A percentile compares a stretch with the other conserved stretches of the same genome.
Evolutionary conservation across 1,140 invertebrate genomes (phyloP).

Genomic region (Drosophila grimshawi): DNA sequence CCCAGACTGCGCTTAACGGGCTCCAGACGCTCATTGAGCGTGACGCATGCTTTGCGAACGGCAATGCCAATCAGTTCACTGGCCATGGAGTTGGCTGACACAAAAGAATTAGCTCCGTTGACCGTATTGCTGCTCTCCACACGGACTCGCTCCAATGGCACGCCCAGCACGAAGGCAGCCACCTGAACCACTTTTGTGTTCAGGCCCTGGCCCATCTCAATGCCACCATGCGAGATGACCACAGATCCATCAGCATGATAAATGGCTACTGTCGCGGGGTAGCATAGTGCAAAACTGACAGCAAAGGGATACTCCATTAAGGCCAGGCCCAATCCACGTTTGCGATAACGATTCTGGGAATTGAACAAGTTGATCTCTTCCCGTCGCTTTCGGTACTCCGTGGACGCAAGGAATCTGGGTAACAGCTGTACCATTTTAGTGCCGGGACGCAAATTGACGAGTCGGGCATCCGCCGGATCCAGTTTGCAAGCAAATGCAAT

Average conservation of each 20-base stretch:
- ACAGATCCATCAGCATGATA: constrained; percentile 89
- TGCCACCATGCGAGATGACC: constrained; percentile 87
- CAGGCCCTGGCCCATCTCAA: constrained; percentile 91
- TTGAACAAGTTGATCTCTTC: constrained; percentile 87
- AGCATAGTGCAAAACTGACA: constrained; percentile 85
- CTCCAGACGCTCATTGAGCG: constrained; percentile 87
- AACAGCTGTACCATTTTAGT: constrained; percentile 79
- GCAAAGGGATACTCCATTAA: constrained; percentile 86
- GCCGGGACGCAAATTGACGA: constrained; percentile 87
- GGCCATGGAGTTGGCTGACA: constrained; percentile 89
- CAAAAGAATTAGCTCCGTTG: constrained; percentile 87
- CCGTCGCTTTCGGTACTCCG: constrained; percentile 86
- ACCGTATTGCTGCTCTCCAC: constrained; percentile 89
- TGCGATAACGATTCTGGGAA: constrained; percentile 88
- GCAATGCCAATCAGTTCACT: constrained; percentile 89
- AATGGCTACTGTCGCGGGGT: constrained; percentile 87
- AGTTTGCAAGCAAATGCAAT: constrained; percentile 88
- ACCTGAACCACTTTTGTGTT: constrained; percentile 90
- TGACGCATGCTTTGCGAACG: constrained; percentile 88
- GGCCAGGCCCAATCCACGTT: constrained; percentile 86
- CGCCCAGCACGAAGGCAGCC: constrained; percentile 89
- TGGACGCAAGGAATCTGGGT: constrained; percentile 55
- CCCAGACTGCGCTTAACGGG: constrained; percentile 87
- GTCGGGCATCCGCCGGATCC: constrained; percentile 89
- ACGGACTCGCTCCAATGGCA: constrained; percentile 89